Conservation (phyloP, 2,888 invertebrate genomes). For the Gibbula magus region DNA sequence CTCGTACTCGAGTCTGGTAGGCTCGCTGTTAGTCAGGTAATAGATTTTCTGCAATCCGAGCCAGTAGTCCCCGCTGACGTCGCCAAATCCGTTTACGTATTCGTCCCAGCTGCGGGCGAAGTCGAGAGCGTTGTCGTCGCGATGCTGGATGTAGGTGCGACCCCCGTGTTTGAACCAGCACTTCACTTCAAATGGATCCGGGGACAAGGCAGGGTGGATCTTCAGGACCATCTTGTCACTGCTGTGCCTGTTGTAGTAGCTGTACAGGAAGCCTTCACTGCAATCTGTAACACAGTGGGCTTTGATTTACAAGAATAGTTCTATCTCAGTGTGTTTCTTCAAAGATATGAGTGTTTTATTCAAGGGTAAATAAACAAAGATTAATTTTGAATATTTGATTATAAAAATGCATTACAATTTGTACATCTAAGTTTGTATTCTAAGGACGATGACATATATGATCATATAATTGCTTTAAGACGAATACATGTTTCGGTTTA, state of each 20-base stretch:
- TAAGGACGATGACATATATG: no score
- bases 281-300: not conserved
- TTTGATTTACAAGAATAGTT: not conserved
- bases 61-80: not conserved
- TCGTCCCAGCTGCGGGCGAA: not conserved
- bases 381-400: no score
- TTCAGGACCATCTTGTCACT: not conserved
- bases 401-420: no score
- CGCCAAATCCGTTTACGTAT: not conserved
- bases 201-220: not conserved
- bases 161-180: not conserved
- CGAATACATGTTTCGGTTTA: no score
- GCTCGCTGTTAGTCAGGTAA: not conserved
- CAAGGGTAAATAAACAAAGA: no score
- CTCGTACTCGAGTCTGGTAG: not conserved
- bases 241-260: not conserved
- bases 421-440: no score
- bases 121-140: not conserved
- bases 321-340: no score
- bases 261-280: not conserved
- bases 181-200: not conserved
- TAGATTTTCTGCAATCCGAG: not conserved
- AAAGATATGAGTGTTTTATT: no score
- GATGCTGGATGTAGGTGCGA: slow-evolving; percentile 1
- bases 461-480: no score